These are phyloP conservation scores for Ceriagrion tenellum DNA, from an alignment of 2,888 invertebrate genomes.

Conservation along the genomic window DNA sequence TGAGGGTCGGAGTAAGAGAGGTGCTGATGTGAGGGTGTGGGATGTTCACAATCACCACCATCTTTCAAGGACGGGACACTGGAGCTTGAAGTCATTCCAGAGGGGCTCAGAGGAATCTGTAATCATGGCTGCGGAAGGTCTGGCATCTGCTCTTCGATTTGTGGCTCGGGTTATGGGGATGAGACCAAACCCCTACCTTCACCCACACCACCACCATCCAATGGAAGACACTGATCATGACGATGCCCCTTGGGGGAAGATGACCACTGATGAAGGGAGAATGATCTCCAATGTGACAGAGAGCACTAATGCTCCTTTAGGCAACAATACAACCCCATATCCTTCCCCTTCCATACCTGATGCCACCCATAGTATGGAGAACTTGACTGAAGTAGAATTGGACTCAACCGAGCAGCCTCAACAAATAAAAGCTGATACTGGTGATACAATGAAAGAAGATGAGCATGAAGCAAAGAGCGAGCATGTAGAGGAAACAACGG, in stretches of 20 bases:
- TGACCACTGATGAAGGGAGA: background rate
- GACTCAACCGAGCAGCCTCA: background rate
- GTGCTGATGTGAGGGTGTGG: background rate
- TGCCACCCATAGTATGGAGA: background rate
- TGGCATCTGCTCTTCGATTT: constrained; percentile 60
- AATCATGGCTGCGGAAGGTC: constrained; percentile 68
- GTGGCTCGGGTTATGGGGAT: constrained; percentile 56
- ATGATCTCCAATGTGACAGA: background rate
- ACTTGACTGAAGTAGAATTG: background rate
- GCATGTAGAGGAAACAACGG: background rate
- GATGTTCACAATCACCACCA: background rate
- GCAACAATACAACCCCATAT: background rate
- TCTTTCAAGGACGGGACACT: background rate
- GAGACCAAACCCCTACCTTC: constrained; percentile 71
- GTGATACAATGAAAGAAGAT: background rate
- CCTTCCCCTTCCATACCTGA: background rate
- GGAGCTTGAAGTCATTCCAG: background rate
- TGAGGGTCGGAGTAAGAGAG: constrained; percentile 3
- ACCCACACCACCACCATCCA: constrained; percentile 65
- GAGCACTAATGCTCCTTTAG: background rate
- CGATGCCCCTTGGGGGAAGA: constrained; percentile 23
- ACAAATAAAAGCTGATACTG: background rate
- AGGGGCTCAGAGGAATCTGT: constrained; percentile 45
- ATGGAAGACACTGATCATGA: constrained; percentile 50
- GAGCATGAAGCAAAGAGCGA: background rate